Percentiles rank a stretch among this genome's conserved stretches.
phyloP scores from a whole-genome alignment of 2,113 vertebrate genomes.

The Meriones unguiculatus region DNA sequence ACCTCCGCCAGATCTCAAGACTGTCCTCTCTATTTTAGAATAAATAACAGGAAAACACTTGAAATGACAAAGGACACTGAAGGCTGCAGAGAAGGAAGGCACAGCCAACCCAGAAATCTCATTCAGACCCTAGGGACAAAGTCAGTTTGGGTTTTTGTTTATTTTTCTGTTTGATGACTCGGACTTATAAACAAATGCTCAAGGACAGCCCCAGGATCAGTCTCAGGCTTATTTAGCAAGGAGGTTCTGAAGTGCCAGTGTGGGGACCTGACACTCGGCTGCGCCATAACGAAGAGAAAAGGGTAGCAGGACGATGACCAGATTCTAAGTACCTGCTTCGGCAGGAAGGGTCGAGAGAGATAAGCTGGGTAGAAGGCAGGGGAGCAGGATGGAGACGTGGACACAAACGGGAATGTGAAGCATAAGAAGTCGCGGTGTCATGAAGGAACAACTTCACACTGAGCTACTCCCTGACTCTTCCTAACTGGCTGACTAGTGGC shows the following conservation, averaged over 20 bases:
- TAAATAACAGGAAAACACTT: slow-evolving; percentile 59
- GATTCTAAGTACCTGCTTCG: background rate
- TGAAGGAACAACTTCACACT: background rate
- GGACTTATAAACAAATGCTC: background rate
- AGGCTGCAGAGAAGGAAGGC: background rate
- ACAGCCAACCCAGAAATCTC: slow-evolving; percentile 15
- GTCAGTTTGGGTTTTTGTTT: background rate
- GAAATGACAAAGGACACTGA: slow-evolving; percentile 71
- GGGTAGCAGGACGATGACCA: accelerated
- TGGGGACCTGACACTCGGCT: background rate
- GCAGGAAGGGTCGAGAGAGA: background rate
- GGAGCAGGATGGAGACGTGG: background rate
- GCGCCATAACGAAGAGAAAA: background rate
- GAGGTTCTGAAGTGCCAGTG: background rate
- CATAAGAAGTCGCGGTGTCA: accelerated
- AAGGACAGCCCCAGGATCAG: background rate
- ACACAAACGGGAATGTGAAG: background rate
- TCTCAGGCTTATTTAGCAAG: background rate
- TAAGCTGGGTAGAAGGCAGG: background rate
- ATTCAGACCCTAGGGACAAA: background rate
- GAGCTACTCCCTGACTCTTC: background rate
- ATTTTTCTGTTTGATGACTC: background rate
- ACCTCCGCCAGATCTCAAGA: slow-evolving; percentile 22
- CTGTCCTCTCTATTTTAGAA: slow-evolving; percentile 62
- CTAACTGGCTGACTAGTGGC: background rate